Evolutionary conservation across 1,140 invertebrate species (phyloP).

Genomic region (Scaptomyza montana): DNA sequence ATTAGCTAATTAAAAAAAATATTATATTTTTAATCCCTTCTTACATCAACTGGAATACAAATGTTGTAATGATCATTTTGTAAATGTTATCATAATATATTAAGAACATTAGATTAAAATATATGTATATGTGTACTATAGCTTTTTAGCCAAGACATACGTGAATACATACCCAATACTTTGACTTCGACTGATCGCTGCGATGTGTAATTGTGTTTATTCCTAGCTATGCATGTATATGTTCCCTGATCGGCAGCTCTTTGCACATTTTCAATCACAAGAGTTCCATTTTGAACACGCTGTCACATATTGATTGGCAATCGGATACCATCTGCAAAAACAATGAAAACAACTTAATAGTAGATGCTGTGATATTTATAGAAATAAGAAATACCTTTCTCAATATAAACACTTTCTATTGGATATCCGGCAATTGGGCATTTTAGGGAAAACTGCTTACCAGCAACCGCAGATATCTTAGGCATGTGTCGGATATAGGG

Average conservation of each 20-base stretch:
- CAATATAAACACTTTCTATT: conserved; percentile 87
- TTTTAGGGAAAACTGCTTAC: conserved; percentile 86
- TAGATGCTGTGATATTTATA: background rate
- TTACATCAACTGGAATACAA: too few relatives aligned
- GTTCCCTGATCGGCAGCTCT: conserved; percentile 87
- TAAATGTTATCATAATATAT: background rate
- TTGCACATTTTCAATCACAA: conserved; percentile 88
- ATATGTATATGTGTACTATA: background rate
- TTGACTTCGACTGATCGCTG: conserved; percentile 85
- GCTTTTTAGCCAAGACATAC: too few relatives aligned
- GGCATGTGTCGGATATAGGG: conserved; percentile 88
- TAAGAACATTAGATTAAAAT: background rate
- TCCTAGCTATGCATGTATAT: conserved; percentile 88
- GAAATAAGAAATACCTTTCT: conserved; percentile 85
- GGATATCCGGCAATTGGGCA: conserved; percentile 90
- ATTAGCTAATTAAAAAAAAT: too few relatives aligned
- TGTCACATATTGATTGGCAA: conserved; percentile 89
- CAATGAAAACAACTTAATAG: background rate
- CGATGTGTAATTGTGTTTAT: conserved; percentile 86
- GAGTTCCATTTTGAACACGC: conserved; percentile 87
- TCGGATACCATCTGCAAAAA: conserved; percentile 85
- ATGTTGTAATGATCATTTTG: too few relatives aligned
- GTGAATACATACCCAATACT: conserved; percentile 85
- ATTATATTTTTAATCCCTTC: too few relatives aligned
- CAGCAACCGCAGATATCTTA: conserved; percentile 88